These are phyloP conservation scores for Spodoptera picta DNA, from an alignment of 2,888 invertebrate species.

Conservation along the genomic window DNA sequence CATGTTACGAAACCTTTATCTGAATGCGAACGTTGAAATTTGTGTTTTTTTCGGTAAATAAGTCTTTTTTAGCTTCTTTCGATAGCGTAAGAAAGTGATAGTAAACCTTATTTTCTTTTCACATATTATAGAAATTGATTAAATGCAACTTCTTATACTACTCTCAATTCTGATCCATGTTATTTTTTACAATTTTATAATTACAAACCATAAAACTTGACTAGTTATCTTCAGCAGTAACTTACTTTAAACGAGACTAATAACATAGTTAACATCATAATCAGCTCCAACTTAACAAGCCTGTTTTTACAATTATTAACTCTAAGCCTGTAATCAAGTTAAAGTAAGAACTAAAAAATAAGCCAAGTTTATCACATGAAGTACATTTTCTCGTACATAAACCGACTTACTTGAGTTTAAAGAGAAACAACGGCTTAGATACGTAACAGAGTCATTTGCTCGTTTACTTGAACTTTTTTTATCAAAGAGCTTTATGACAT, in stretches of 20 bases:
- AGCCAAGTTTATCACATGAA: constrained; percentile 17
- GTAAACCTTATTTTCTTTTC: constrained; percentile 3
- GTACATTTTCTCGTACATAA: constrained; percentile 30
- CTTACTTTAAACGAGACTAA: no score
- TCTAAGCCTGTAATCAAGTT: not conserved
- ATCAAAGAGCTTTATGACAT: constrained; percentile 64
- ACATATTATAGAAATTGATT: no score
- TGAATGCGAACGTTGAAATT: constrained; percentile 9
- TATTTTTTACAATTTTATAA: no score
- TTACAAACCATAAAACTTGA: no score
- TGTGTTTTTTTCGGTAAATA: constrained; percentile 9
- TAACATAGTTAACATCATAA: no score
- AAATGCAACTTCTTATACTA: no score
- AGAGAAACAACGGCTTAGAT: constrained; percentile 44
- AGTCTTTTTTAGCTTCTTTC: constrained; percentile 37
- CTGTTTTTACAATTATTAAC: no score
- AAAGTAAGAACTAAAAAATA: constrained; percentile 33
- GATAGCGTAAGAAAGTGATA: constrained; percentile 30
- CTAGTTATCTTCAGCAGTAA: no score
- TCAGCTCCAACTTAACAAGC: no score
- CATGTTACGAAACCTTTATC: constrained; percentile 23
- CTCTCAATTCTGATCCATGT: no score
- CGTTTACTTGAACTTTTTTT: constrained; percentile 62
- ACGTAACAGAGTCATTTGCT: constrained; percentile 45
- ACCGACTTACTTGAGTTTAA: constrained; percentile 20